Evolutionary conservation across 1,140 invertebrate species (phyloP), one percentile per base, ranked within the genome.

Genomic region (Dendrolimus kikuchii): DNA sequence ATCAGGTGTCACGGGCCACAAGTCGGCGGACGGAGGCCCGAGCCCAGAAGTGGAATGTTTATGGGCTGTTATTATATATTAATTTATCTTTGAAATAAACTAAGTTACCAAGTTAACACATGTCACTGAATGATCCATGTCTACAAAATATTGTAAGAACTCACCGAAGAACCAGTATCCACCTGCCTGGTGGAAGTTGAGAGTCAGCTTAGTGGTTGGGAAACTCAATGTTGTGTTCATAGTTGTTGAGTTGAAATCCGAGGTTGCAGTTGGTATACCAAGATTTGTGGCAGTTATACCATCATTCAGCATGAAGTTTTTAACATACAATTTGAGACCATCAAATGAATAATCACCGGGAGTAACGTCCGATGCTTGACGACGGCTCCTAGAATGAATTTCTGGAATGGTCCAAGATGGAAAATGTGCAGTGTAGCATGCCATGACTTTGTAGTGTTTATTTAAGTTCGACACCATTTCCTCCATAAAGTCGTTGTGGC

Each of bases 401-500:
- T 63, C 66, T 0, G 74, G 63, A 6, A 78, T 62, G 0, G 64
- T 79, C 81, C 81, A 86, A 2, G 85, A 86, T 0, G 86, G 82
- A 47, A 75, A 76, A 10, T 75, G 57, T 1, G 78, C 82, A 0
- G 86, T 87, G 62, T 88, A 88, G 0, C 86, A 55, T 0, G 77
- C 83, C 0, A 87, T 57, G 8, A 87, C 73, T 5, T 74, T 63
- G 5, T 67, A 59, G 40, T 81, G 71, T 7, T 74, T 64, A 36
- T 78, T 58, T 40, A 84, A 61, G 49, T 81, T 86, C 5, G 57
- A 55, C 37, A 74, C 69, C 68, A 81, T 77, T 1, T 81, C 67
- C 38, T 80, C 71, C 66, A 88, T 84, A 53, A 87, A 83, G 10
- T 77, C 68, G 52, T 86, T 77, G 57, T 88, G 86, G n/a, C 86